phyloP scores from a whole-genome alignment of 92 coral and sea anemone genomes.

The Galaxea fascicularis region DNA sequence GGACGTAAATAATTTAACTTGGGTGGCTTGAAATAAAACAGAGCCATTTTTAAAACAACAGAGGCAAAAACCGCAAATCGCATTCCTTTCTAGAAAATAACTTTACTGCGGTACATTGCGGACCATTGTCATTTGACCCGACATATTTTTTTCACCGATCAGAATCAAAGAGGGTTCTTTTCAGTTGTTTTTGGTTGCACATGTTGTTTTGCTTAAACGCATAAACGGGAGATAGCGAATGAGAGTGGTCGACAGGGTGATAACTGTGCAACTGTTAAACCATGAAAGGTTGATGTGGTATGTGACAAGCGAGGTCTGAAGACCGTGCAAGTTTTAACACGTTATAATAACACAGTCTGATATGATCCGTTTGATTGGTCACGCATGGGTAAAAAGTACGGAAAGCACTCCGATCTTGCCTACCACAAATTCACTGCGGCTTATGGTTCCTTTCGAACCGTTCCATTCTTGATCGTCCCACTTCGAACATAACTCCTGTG shows the following conservation, averaged over 20 bases:
- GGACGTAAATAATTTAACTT: slow-evolving; percentile 39
- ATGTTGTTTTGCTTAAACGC: slow-evolving; percentile 30
- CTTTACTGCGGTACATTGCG: slow-evolving; percentile 9
- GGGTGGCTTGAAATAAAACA: slow-evolving; percentile 35
- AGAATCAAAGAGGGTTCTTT: slow-evolving; percentile 28
- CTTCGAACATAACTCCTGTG: background rate
- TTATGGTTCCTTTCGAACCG: background rate
- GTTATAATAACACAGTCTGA: slow-evolving; percentile 43
- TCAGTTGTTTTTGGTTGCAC: slow-evolving; percentile 42
- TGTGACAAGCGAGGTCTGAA: slow-evolving; percentile 61
- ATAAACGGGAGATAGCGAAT: slow-evolving; percentile 58
- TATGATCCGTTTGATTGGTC: slow-evolving; percentile 38
- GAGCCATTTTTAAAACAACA: slow-evolving; percentile 25
- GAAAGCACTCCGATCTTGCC: background rate
- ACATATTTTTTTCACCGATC: slow-evolving; percentile 23
- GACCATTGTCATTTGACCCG: slow-evolving; percentile 20
- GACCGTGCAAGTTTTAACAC: slow-evolving; percentile 46
- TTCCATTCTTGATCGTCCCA: background rate
- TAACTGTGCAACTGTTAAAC: slow-evolving; percentile 68
- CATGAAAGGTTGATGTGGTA: slow-evolving; percentile 43
- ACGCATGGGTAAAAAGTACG: slow-evolving; percentile 37
- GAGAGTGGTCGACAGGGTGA: slow-evolving; percentile 69
- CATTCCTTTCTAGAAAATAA: slow-evolving; percentile 51
- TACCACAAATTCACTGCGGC: slow-evolving; percentile 21
- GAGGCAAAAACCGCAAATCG: slow-evolving; percentile 47